Evolutionary conservation across 2,797 vertebrate species (phyloP).

Genomic region (Poecilia velifera): DNA sequence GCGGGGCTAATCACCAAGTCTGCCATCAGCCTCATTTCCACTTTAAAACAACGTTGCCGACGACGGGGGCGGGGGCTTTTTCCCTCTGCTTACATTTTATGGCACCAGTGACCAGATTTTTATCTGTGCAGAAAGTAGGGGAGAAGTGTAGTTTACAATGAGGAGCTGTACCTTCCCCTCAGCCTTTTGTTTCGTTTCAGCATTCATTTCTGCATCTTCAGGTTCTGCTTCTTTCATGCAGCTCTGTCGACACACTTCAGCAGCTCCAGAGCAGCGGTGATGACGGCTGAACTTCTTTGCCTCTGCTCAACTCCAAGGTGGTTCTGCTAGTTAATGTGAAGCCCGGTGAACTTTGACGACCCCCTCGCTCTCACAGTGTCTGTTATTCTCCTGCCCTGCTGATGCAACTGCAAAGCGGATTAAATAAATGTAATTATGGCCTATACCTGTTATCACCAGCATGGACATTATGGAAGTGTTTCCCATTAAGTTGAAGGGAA

Average conservation of each 20-base stretch:
- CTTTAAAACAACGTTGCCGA: conserved; percentile 80
- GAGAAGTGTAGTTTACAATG: background rate
- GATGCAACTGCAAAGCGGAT: conserved; percentile 12
- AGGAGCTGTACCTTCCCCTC: background rate
- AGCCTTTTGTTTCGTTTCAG: background rate
- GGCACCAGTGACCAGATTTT: conserved; percentile 46
- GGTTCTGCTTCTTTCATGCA: conserved; percentile 51
- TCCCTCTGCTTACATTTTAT: conserved; percentile 64
- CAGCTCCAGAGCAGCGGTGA: conserved; percentile 9
- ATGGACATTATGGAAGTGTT: background rate
- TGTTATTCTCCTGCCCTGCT: conserved; percentile 23
- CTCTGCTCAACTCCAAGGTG: conserved; percentile 20
- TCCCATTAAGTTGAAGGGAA: background rate
- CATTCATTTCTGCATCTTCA: conserved; percentile 39
- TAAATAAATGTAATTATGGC: conserved; percentile 21
- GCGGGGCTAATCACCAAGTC: conserved; percentile 74
- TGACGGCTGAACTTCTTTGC: conserved; percentile 29
- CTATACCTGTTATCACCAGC: background rate
- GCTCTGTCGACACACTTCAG: conserved; percentile 60
- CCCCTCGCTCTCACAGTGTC: conserved; percentile 31
- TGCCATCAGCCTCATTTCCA: conserved; percentile 79
- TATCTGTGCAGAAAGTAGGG: conserved; percentile 28
- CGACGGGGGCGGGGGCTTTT: conserved; percentile 51
- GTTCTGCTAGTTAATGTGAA: conserved; percentile 28
- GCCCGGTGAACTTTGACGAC: conserved; percentile 41